These are phyloP conservation scores for Esox lucius DNA, from an alignment of 2,797 vertebrate species.

Conservation along the genomic window DNA sequence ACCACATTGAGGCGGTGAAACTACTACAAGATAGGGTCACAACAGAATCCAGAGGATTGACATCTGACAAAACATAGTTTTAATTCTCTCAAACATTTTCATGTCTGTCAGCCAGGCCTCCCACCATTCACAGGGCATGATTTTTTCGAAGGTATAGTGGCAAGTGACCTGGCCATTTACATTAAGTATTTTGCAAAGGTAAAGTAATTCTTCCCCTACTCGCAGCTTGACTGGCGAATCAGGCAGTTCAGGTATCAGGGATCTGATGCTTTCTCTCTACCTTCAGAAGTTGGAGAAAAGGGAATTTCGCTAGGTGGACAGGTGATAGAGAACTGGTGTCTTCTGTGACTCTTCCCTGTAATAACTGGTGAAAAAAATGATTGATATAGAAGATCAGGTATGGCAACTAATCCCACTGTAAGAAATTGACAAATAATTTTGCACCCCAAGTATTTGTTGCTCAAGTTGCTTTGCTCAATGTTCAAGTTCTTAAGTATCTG, in stretches of 20 bases:
- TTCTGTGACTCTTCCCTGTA: neutral
- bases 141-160: slow-evolving; percentile 36
- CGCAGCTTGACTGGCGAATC: slow-evolving; percentile 1
- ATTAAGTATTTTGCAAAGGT: slow-evolving; percentile 22
- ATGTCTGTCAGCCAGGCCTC: slow-evolving; percentile 11
- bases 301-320: neutral
- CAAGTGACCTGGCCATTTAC: slow-evolving; percentile 36
- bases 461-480: neutral
- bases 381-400: neutral
- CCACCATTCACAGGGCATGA: neutral
- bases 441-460: neutral
- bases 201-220: slow-evolving; percentile 30
- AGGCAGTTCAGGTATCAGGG: neutral
- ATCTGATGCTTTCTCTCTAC: neutral
- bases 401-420: neutral
- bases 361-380: neutral
- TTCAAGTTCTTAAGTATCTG: neutral
- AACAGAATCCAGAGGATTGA: slow-evolving; percentile 16
- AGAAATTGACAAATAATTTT: neutral
- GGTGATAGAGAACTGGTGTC: neutral
- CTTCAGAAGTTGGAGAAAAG: neutral
- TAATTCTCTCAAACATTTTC: slow-evolving; percentile 29
- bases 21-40: slow-evolving; percentile 20
- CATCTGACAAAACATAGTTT: slow-evolving; percentile 38
- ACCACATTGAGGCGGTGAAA: slow-evolving; percentile 28